Percentiles rank a stretch among this genome's conserved stretches.
Conservation (phyloP, 2,113 vertebrate genomes). For the Tragelaphus scriptus region DNA sequence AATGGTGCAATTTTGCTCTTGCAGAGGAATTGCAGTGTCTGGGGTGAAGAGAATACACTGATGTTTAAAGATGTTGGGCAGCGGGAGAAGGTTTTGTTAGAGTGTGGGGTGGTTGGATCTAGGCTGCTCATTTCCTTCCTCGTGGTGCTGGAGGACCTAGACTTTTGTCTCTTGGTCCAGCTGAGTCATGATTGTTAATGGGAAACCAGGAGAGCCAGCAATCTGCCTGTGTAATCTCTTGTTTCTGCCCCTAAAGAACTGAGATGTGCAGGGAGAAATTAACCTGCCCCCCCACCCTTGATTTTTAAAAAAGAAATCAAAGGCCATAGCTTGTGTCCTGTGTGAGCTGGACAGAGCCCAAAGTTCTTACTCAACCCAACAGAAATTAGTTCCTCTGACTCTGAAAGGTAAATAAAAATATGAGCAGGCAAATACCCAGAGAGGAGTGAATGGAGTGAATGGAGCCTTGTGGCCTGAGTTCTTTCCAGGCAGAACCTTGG, state of each 20-base stretch:
- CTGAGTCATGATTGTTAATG: not conserved
- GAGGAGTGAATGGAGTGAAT: not conserved
- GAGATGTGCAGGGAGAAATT: not conserved
- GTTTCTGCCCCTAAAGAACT: not conserved
- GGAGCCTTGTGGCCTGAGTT: not conserved
- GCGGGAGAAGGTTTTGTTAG: not conserved
- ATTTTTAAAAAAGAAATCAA: not conserved
- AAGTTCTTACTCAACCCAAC: not conserved
- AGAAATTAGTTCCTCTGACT: not conserved
- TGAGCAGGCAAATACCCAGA: not conserved
- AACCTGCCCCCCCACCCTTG: not conserved
- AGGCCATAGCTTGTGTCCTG: not conserved
- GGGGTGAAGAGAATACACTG: not conserved
- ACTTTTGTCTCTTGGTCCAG: not conserved
- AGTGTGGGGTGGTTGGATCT: not conserved
- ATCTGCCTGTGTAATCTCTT: not conserved
- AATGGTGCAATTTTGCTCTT: not conserved
- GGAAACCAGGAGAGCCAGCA: not conserved
- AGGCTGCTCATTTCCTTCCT: not conserved
- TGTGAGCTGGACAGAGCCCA: not conserved
- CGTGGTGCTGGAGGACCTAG: accelerated
- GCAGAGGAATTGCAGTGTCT: not conserved
- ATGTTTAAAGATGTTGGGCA: not conserved
- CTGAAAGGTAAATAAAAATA: not conserved
- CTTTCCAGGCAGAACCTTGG: not conserved